Percentiles rank a stretch among this genome's conserved stretches.
Evolutionary conservation across 1,140 invertebrate species (phyloP).

Genomic region (Centruroides vittatus): DNA sequence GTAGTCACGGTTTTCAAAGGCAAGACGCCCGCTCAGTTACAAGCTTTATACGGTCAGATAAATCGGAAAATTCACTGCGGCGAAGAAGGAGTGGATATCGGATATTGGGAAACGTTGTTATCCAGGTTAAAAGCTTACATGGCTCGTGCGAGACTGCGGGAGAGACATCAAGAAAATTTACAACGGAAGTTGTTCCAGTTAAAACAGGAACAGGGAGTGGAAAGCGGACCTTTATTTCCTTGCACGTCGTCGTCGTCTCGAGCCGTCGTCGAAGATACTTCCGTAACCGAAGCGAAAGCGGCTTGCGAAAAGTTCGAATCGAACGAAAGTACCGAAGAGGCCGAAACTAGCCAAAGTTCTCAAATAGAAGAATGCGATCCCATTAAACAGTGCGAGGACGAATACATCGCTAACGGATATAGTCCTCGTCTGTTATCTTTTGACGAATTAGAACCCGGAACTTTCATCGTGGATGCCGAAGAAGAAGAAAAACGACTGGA

Average conservation of each 20-base stretch:
- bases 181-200: conserved; percentile 73
- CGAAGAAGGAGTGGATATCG: conserved; percentile 73
- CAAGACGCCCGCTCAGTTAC: conserved; percentile 75
- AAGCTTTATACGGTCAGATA: conserved; percentile 68
- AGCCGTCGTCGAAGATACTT: background rate
- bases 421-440: conserved; percentile 56
- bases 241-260: background rate
- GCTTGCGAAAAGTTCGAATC: too few relatives aligned
- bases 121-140: conserved; percentile 91
- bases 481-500: conserved; percentile 63
- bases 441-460: conserved; percentile 62
- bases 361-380: too few relatives aligned
- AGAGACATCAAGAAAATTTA: conserved; percentile 85
- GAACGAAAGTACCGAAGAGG: too few relatives aligned
- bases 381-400: conserved; percentile 22
- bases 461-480: conserved; percentile 57
- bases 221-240: conserved; percentile 15
- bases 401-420: conserved; percentile 67
- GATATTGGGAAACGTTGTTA: conserved; percentile 91
- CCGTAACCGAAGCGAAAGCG: too few relatives aligned
- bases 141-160: conserved; percentile 76
- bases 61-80: conserved; percentile 70
- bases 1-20: conserved; percentile 83
- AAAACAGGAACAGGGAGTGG: conserved; percentile 68
- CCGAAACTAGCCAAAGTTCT: too few relatives aligned